Percentiles rank a stretch among this genome's conserved stretches.
Conservation (phyloP, 2,797 vertebrate species). For the Dryobates pubescens region DNA sequence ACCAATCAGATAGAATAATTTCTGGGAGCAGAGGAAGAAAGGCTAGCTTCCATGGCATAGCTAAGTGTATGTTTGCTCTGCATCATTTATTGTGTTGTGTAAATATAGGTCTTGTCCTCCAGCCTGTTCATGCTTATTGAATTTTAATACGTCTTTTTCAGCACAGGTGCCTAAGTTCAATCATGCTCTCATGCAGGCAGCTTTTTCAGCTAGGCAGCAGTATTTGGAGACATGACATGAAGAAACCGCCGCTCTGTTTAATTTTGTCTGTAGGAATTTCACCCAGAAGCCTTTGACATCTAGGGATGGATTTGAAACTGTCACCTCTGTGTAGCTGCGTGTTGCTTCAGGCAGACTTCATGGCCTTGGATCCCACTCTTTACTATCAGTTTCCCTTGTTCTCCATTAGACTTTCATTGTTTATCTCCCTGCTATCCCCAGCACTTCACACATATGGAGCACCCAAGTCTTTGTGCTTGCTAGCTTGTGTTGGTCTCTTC, state of each 20-base stretch:
- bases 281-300: background rate
- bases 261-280: background rate
- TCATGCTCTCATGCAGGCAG: background rate
- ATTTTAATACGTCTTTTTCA: slow-evolving; percentile 11
- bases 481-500: background rate
- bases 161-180: background rate
- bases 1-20: background rate
- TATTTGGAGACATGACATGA: background rate
- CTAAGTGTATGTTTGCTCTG: background rate
- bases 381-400: background rate
- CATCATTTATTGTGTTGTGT: background rate
- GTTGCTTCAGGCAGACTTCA: background rate
- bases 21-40: background rate
- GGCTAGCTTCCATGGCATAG: background rate
- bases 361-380: fast-evolving
- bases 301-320: background rate
- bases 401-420: background rate
- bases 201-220: background rate
- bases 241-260: background rate
- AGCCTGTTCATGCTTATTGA: background rate
- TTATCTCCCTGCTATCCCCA: background rate
- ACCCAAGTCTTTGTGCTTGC: background rate
- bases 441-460: background rate
- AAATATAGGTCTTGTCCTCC: background rate
- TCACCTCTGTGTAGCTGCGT: background rate